Percentiles rank a stretch among this genome's conserved stretches.
phyloP scores from a whole-genome alignment of 2,113 vertebrate genomes.

The Menidia beryllina region DNA sequence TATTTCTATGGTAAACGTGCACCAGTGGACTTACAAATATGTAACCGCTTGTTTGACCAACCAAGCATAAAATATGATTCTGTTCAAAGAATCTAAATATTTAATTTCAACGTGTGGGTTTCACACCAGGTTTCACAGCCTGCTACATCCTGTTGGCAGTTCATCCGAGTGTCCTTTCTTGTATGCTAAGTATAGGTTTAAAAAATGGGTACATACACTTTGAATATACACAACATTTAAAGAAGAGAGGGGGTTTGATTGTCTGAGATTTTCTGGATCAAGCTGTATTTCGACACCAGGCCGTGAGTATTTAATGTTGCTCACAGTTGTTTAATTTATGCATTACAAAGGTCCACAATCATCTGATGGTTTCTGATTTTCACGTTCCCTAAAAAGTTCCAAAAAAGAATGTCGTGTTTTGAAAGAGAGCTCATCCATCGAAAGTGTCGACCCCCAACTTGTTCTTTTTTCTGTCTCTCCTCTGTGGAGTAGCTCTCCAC shows the following conservation, averaged over 20 bases:
- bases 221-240: no score
- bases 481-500: constrained; percentile 24
- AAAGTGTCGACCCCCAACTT: no score
- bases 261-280: no score
- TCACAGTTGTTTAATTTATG: background rate
- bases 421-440: no score
- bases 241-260: no score
- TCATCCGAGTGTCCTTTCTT: no score
- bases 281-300: no score
- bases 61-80: constrained; percentile 3
- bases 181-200: no score
- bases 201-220: no score
- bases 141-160: background rate
- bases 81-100: constrained; percentile 6
- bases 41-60: background rate
- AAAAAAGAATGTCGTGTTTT: no score
- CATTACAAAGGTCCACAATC: background rate
- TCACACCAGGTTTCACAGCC: background rate
- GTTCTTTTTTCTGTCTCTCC: constrained; percentile 8
- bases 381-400: background rate
- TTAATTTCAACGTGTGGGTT: constrained; percentile 1
- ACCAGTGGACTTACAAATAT: background rate
- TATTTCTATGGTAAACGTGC: no score
- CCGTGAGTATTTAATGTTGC: no score
- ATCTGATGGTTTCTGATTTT: constrained; percentile 17